These are phyloP conservation scores for Panagrolaimus sp. DNA, from an alignment of 1,140 invertebrate species.

Conservation along the genomic window DNA sequence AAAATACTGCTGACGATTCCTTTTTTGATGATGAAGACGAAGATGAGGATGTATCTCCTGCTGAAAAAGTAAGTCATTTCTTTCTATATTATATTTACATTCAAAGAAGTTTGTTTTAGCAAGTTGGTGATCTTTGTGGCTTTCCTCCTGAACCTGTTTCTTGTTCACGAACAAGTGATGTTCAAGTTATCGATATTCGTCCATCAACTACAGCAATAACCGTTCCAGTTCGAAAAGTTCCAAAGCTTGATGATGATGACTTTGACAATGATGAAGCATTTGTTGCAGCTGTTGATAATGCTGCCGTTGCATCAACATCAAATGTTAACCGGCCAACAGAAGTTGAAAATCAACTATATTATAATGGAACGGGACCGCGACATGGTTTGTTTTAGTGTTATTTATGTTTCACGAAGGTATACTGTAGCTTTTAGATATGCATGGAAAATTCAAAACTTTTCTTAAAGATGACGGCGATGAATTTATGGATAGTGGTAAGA, in stretches of 20 bases:
- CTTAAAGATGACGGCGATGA: slow-evolving; percentile 14
- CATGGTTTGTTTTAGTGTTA: not conserved
- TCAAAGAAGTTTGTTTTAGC: slow-evolving; percentile 3
- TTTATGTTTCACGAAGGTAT: not conserved
- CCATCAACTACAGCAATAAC: not conserved
- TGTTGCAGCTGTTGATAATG: not conserved
- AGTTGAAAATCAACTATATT: not conserved
- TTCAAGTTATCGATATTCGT: too few relatives aligned
- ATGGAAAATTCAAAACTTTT: slow-evolving; percentile 13
- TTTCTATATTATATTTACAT: not conserved
- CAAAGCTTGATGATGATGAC: not conserved
- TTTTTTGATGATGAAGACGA: not conserved
- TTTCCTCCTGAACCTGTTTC: not conserved
- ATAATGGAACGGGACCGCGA: not conserved
- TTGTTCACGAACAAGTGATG: not conserved
- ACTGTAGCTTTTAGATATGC: slow-evolving; percentile 13
- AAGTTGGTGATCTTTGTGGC: not conserved
- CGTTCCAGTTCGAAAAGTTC: not conserved
- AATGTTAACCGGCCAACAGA: not conserved
- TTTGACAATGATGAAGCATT: not conserved
- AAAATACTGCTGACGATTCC: not conserved
- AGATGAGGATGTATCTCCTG: not conserved
- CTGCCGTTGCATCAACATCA: not conserved
- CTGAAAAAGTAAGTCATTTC: not conserved
- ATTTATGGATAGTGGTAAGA: slow-evolving; percentile 11